Conservation (phyloP, 2,113 vertebrate genomes). For the Chaenocephalus aceratus region DNA sequence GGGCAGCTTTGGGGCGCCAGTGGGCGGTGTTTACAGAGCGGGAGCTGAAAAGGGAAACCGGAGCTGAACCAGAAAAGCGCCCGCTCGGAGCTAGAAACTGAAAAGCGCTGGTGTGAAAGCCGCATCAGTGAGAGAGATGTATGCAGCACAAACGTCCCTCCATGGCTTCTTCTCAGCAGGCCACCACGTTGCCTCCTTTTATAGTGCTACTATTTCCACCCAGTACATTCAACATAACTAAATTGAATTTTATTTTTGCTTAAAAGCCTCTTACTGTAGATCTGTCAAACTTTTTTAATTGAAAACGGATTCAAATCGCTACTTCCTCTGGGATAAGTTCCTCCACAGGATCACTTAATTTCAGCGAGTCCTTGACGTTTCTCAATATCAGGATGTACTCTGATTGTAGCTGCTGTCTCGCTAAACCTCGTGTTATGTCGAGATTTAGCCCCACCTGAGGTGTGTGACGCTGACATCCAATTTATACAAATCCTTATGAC, state of each 20-base stretch:
- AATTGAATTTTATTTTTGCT: constrained; percentile 29
- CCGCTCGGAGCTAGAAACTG: no score
- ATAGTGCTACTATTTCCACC: constrained; percentile 12
- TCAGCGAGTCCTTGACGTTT: background rate
- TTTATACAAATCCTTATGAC: constrained; percentile 59
- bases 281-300: constrained; percentile 49
- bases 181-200: background rate
- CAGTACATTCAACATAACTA: background rate
- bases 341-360: constrained; percentile 43
- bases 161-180: background rate
- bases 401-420: constrained; percentile 18
- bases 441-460: constrained; percentile 45
- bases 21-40: no score
- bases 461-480: constrained; percentile 56
- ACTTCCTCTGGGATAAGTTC: constrained; percentile 32
- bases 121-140: background rate
- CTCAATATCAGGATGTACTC: constrained; percentile 14
- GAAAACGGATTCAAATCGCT: constrained; percentile 12
- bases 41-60: no score
- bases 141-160: background rate
- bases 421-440: constrained; percentile 29
- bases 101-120: no score
- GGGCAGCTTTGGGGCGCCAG: no score
- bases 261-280: constrained; percentile 11
- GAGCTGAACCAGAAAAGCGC: no score